Evolutionary conservation across 2,888 invertebrate species (phyloP).

Genomic region (Dolomedes plantarius): DNA sequence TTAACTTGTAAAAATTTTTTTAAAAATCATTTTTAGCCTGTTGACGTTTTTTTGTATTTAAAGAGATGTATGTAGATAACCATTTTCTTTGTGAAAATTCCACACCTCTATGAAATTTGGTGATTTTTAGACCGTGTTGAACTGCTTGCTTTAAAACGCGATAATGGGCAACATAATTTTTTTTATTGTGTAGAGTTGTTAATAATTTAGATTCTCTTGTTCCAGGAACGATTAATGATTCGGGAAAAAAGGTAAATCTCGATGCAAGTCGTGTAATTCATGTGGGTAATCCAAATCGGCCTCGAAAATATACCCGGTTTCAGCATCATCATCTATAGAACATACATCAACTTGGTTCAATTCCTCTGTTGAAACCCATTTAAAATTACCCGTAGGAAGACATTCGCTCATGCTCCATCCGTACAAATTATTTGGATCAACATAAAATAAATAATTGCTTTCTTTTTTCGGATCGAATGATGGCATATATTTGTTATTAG

Average conservation of each 20-base stretch:
- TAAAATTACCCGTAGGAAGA: background rate
- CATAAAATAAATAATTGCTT: conserved; percentile 74
- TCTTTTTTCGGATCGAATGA: conserved; percentile 22
- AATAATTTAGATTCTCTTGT: conserved; percentile 14
- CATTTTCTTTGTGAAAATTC: conserved; percentile 41
- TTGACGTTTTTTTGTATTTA: conserved; percentile 37
- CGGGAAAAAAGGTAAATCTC: conserved; percentile 16
- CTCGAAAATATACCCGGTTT: conserved; percentile 13
- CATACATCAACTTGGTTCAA: background rate
- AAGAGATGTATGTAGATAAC: conserved; percentile 52
- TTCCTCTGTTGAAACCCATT: background rate
- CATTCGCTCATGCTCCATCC: conserved; percentile 36
- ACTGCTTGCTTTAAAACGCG: background rate
- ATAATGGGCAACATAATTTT: background rate
- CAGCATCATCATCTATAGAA: background rate
- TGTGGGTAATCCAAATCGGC: conserved; percentile 13
- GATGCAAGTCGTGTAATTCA: conserved; percentile 16
- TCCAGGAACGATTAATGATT: background rate
- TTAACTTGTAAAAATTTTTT: conserved; percentile 76
- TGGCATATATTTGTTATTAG: conserved; percentile 38
- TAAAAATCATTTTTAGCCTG: conserved; percentile 75
- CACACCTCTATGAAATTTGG: conserved; percentile 72
- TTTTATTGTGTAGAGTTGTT: background rate
- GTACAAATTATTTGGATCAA: conserved; percentile 72
- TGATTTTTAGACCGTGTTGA: conserved; percentile 72